These are phyloP conservation scores for Uloborus plumipes DNA, from an alignment of 2,888 invertebrate genomes.

Conservation along the genomic window DNA sequence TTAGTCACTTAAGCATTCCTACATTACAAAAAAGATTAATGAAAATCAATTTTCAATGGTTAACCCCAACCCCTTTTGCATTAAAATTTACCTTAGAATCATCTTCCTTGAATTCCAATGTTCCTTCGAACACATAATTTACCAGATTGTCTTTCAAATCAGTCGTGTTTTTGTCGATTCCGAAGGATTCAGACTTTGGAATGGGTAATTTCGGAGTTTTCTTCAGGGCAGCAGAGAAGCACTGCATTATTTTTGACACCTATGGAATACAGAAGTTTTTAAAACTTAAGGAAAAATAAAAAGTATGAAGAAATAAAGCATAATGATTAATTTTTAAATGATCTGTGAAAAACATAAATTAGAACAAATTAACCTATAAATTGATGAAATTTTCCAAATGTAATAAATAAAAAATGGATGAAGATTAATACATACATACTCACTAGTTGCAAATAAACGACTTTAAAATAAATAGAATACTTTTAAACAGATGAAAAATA, in stretches of 20 bases:
- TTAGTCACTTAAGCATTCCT: not conserved
- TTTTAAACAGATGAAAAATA: too few species aligned
- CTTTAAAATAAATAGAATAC: too few species aligned
- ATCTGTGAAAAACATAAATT: not conserved
- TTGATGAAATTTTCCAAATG: too few species aligned
- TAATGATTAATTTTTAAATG: not conserved
- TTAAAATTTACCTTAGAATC: conserved; percentile 38
- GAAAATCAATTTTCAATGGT: not conserved
- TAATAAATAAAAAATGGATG: too few species aligned
- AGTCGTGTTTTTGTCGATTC: conserved; percentile 21
- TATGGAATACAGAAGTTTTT: conserved; percentile 7
- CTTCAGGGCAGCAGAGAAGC: conserved; percentile 47
- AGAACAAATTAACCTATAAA: not conserved
- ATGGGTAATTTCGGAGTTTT: conserved; percentile 58
- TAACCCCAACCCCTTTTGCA: not conserved
- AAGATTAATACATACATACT: too few species aligned
- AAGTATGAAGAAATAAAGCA: not conserved
- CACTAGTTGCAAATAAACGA: too few species aligned
- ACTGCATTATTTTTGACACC: conserved; percentile 60
- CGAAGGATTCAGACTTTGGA: conserved; percentile 46
- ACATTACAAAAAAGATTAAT: not conserved
- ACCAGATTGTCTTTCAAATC: conserved; percentile 38
- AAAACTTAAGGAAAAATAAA: not conserved
- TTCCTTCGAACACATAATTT: conserved; percentile 54
- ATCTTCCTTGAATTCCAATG: conserved; percentile 59